These are phyloP conservation scores for Sarcophaga subvicina DNA, from an alignment of 2,888 invertebrate genomes.

Conservation along the genomic window DNA sequence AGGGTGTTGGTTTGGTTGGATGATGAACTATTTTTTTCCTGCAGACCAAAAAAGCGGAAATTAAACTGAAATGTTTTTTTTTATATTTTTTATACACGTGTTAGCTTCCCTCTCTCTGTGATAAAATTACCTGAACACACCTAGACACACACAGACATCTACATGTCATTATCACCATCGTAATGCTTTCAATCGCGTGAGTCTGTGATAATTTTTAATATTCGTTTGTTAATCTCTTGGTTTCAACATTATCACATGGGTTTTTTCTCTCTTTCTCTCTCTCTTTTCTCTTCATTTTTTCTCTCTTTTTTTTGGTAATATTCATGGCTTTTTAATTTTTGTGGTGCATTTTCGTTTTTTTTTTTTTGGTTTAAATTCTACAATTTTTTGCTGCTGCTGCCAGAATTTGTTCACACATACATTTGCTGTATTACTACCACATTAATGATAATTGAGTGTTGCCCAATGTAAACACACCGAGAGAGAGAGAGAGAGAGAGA, in stretches of 20 bases:
- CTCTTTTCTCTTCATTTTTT: fast-evolving
- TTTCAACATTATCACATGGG: background rate
- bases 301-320: background rate
- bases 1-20: background rate
- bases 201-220: background rate
- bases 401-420: background rate
- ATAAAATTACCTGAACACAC: too few relatives aligned
- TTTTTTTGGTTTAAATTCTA: background rate
- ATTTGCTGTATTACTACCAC: background rate
- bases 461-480: background rate
- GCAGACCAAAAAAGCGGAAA: background rate
- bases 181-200: background rate
- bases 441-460: background rate
- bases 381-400: background rate
- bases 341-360: background rate
- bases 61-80: background rate
- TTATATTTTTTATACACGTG: background rate
- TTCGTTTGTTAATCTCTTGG: background rate
- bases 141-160: too few relatives aligned
- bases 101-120: background rate
- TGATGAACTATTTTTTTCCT: too few relatives aligned
- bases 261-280: too few relatives aligned
- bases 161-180: background rate
- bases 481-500: too few relatives aligned
- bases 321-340: background rate